Base-by-base conservation (phyloP, 1,140 invertebrate species). In the Drosophila tristis region DNA sequence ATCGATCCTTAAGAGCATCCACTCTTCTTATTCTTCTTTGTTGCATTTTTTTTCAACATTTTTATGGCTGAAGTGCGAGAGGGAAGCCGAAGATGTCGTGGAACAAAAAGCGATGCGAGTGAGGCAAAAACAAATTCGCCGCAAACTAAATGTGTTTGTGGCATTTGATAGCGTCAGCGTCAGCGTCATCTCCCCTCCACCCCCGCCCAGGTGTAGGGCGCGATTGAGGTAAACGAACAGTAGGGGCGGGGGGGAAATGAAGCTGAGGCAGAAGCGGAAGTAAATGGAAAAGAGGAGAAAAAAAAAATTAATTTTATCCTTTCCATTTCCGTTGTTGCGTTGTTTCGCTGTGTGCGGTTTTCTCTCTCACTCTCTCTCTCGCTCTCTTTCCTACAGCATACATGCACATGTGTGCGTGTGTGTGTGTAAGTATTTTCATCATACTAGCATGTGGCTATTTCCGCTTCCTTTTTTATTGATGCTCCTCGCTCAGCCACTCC, bases 271-370 rank as follows among this genome's bases (percentile, higher is more conserved):
- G 49, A 55, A 76, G 57, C 51, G 53, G 31, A 75, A 84, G 61
- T 62, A 78, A 61, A 74, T 71, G 54, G 58, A 75, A 67, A 67
- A 51, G 45, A 42, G 31, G 11, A 39, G 11, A 50, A 39, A 80
- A 50, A 50, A 76, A 85, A 85, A 85, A 85, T 85, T 85, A 85
- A 85, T 85, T 85, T 85, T 80, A 85, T 76, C 76, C 80, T 85
- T 85, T 85, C 73, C 67, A 77, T 85, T 80, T 82, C 74, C 70
- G 65, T 64, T 71, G 53, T 43, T 62, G 31, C 43, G 42, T 11
- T 55, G 26, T 45, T 35, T 63, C 50, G 45, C 13, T 23, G 49
- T 54, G 60, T 48, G 58, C 39, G 61, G 39, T 59, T 49, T 45
- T 25, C 54, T n/a, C 54, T n/a, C 4, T 25, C 26, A 47, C 42